These are phyloP conservation scores for Trachymyrmex septentrionalis DNA, from an alignment of 1,140 invertebrate species.

Conservation along the genomic window DNA sequence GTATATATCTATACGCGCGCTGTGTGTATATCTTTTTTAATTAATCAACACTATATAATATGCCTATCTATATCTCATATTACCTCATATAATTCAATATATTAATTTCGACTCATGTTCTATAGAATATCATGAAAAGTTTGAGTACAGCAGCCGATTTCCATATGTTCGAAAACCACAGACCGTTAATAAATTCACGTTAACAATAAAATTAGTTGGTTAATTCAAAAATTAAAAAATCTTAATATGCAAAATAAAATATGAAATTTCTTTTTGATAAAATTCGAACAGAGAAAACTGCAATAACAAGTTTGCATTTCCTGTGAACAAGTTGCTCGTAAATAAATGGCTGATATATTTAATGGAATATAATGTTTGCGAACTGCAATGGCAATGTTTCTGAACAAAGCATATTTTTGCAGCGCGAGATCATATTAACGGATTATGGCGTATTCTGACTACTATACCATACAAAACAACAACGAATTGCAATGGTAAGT, in stretches of 20 bases:
- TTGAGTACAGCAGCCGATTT: slow-evolving; percentile 85
- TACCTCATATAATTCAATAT: slow-evolving; percentile 80
- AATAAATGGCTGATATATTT: slow-evolving; percentile 58
- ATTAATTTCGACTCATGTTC: slow-evolving; percentile 85
- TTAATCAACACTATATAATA: slow-evolving; percentile 84
- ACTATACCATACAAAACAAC: slow-evolving; percentile 84
- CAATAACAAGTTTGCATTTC: slow-evolving; percentile 49
- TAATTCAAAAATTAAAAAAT: slow-evolving; percentile 36
- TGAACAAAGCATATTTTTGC: slow-evolving; percentile 62
- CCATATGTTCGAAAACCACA: slow-evolving; percentile 80
- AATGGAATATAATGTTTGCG: not conserved
- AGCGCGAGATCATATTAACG: slow-evolving; percentile 80
- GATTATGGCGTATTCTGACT: slow-evolving; percentile 84
- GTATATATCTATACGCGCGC: slow-evolving; percentile 62
- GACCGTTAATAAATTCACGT: slow-evolving; percentile 82
- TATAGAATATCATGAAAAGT: slow-evolving; percentile 82
- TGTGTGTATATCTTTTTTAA: slow-evolving; percentile 75
- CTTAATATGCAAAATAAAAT: slow-evolving; percentile 13
- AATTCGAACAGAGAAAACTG: slow-evolving; percentile 9
- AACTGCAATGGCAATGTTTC: slow-evolving; percentile 33
- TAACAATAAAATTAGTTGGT: slow-evolving; percentile 15
- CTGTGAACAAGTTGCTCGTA: slow-evolving; percentile 15
- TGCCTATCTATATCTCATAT: slow-evolving; percentile 81
- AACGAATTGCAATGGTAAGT: slow-evolving; percentile 81
- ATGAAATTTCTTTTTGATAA: slow-evolving; percentile 6